Evolutionary conservation across 2,113 vertebrate genomes (phyloP), one percentile per base, ranked within the genome.

Genomic region (Eulemur macaco): DNA sequence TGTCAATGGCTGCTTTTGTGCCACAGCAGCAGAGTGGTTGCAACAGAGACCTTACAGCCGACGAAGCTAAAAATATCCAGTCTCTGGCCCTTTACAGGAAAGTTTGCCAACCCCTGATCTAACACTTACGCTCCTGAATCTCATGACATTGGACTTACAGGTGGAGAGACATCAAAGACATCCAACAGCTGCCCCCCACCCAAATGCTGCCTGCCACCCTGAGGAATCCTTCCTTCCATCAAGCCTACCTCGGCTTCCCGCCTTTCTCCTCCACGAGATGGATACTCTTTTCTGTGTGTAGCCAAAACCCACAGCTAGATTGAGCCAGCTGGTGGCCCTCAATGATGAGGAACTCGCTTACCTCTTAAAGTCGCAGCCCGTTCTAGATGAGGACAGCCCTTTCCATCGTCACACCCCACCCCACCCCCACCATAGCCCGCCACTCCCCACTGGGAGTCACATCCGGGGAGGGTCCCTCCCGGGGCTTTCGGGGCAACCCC

Each of bases 291-390:
- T 37, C 81, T 95, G 21, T 18, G 60, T 52, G n/a, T 64, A 31
- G 18, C 63, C 37, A 21, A 87, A 80, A 47, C 29, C 34, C 81
- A 37, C 6, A 2, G 42, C 31, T 56, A 4, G 23, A 29, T 15
- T 1, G 37, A 81, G 39, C 37, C 56, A 39, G 83, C 78, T 15
- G 3, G 20, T 60, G 52, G 84, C 56, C 63, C 54, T 37, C 63
- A 39, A 1, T 6, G 64, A 81, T 4, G 3, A 84, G 63, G 37
- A 88, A n/a, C 92, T 93, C 58, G 14, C 13, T 78, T 23, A 56
- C 10, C 34, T 47, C 47, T 12, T n/a, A 54, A 54, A 58, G 60
- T 29, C 23, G 13, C 29, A 82, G 60, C 7, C 0, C 0, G 8
- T 7, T 63, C 58, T 9, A 56, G 1, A 63, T 39, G 1, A 88